Conservation (phyloP, 2,113 vertebrate species). For the Pungitius pungitius region DNA sequence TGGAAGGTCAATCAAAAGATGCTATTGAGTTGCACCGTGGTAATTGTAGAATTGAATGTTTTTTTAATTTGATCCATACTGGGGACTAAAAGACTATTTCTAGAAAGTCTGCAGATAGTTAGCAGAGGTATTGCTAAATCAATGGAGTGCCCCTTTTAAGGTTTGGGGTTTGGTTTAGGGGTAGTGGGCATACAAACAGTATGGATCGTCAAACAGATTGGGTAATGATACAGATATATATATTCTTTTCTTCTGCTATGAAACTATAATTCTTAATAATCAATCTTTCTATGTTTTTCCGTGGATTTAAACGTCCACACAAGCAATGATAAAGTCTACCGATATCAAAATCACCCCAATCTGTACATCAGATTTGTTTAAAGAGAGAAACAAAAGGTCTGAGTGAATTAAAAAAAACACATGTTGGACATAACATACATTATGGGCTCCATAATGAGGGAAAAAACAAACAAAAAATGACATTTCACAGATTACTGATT, state of each 20-base stretch:
- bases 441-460: conserved; percentile 31
- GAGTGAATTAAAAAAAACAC: conserved; percentile 30
- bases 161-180: background rate
- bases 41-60: background rate
- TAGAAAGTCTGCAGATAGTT: background rate
- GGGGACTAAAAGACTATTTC: background rate
- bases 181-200: background rate
- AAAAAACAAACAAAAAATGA: conserved; percentile 14
- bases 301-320: conserved; percentile 27
- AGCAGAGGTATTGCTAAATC: background rate
- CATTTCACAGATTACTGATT: conserved; percentile 56
- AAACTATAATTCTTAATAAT: conserved; percentile 13
- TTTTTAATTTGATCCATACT: background rate
- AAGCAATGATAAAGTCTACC: conserved; percentile 35
- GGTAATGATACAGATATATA: conserved; percentile 15
- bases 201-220: conserved; percentile 23
- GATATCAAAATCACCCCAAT: conserved; percentile 26
- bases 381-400: conserved; percentile 45
- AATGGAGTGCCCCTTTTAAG: background rate
- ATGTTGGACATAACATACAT: conserved; percentile 47
- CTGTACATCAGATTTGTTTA: conserved; percentile 44
- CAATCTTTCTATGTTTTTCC: conserved; percentile 18
- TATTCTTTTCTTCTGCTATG: conserved; percentile 16
- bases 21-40: background rate
- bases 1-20: background rate